phyloP scores from a whole-genome alignment of 2,113 vertebrate species.

The Equus przewalskii region DNA sequence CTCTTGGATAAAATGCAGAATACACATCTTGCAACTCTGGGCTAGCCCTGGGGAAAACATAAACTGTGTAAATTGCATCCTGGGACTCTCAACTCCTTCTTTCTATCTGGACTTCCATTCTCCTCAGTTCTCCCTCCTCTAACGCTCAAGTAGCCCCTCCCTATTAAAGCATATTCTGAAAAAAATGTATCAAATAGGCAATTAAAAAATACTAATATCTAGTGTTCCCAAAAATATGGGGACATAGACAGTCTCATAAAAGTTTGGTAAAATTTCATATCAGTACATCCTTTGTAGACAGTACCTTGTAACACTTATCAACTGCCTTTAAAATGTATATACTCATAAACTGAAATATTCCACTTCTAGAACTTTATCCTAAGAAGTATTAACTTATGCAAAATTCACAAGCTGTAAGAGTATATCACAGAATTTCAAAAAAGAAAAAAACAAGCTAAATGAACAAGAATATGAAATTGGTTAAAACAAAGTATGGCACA shows the following conservation, averaged over 20 bases:
- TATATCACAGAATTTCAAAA: not conserved
- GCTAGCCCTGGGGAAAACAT: not conserved
- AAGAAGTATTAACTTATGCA: not conserved
- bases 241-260: not conserved
- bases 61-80: not conserved
- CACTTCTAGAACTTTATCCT: slow-evolving; percentile 8
- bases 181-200: not conserved
- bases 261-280: not conserved
- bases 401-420: slow-evolving; percentile 3
- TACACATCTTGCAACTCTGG: not conserved
- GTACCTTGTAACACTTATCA: not conserved
- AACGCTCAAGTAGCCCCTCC: not conserved
- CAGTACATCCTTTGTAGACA: not conserved
- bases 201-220: not conserved
- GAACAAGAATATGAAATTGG: slow-evolving; percentile 20
- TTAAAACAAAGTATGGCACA: not conserved
- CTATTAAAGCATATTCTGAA: not conserved
- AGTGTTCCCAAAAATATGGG: not conserved
- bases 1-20: not conserved
- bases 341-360: not conserved
- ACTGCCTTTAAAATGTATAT: not conserved
- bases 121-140: not conserved
- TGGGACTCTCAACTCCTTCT: not conserved
- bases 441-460: slow-evolving; percentile 10
- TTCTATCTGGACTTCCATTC: not conserved